phyloP scores from a whole-genome alignment of 2,113 vertebrate species.

The Uria lomvia region DNA sequence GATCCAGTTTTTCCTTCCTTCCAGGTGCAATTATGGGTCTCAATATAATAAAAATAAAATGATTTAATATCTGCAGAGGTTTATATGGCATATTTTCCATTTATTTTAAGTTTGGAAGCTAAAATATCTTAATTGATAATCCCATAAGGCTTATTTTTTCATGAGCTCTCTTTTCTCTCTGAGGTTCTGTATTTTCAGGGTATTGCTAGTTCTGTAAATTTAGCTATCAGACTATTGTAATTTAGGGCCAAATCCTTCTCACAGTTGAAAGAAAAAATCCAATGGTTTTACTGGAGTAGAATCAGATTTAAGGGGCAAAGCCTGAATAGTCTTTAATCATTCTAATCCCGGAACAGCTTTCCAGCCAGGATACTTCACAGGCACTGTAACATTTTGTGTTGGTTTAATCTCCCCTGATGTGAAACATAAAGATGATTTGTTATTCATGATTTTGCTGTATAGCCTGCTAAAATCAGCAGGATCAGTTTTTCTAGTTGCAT shows the following conservation, averaged over 20 bases:
- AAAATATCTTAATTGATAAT: constrained; percentile 57
- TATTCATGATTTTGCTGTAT: background rate
- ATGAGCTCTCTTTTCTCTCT: constrained; percentile 44
- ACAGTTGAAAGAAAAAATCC: background rate
- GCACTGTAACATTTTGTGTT: background rate
- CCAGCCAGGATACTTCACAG: background rate
- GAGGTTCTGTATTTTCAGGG: constrained; percentile 34
- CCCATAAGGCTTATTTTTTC: constrained; percentile 40
- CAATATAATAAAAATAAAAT: constrained; percentile 64
- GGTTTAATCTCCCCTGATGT: background rate
- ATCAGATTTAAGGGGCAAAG: constrained; percentile 8
- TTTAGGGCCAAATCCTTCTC: constrained; percentile 12
- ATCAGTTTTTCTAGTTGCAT: background rate
- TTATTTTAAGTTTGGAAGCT: constrained; percentile 56
- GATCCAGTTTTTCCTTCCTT: constrained; percentile 72
- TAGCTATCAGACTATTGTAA: constrained; percentile 47
- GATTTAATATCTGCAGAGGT: constrained; percentile 49
- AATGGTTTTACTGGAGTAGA: background rate
- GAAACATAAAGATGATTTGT: background rate
- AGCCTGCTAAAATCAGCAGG: background rate
- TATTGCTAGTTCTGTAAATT: constrained; percentile 50
- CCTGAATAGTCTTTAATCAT: background rate
- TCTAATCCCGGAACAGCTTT: constrained; percentile 10
- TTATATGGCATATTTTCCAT: constrained; percentile 60
- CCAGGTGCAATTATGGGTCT: constrained; percentile 64